Evolutionary conservation across 2,888 invertebrate species (phyloP).

Genomic region (Myopa testacea): DNA sequence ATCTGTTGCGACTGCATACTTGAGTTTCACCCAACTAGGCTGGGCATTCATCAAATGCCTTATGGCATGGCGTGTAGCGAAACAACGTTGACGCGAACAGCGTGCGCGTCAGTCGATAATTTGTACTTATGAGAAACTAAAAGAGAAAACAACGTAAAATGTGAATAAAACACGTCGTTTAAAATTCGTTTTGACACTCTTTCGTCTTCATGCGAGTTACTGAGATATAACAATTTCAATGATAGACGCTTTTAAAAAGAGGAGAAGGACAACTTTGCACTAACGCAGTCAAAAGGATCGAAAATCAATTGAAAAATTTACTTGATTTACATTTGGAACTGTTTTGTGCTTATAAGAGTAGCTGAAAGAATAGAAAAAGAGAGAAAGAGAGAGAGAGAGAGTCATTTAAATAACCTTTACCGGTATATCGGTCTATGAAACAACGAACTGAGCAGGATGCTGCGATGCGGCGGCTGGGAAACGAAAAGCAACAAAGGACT

Average conservation of each 20-base stretch:
- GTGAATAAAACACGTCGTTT: no score
- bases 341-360: no score
- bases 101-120: neutral
- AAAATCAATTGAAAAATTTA: no score
- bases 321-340: no score
- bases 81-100: neutral
- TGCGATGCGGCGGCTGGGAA: neutral
- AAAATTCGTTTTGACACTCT: no score
- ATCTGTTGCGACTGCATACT: neutral
- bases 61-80: neutral
- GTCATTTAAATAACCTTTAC: neutral
- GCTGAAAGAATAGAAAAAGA: no score
- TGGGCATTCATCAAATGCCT: neutral
- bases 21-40: slow-evolving; percentile 1
- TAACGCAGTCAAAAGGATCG: no score
- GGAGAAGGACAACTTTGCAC: no score
- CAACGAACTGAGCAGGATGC: neutral
- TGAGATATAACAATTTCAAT: no score
- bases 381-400: no score
- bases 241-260: no score
- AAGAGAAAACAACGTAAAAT: neutral
- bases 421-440: neutral
- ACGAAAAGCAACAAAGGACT: neutral
- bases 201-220: no score
- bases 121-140: neutral